phyloP scores from a whole-genome alignment of 2,888 invertebrate genomes.

The Notodromas monacha region DNA sequence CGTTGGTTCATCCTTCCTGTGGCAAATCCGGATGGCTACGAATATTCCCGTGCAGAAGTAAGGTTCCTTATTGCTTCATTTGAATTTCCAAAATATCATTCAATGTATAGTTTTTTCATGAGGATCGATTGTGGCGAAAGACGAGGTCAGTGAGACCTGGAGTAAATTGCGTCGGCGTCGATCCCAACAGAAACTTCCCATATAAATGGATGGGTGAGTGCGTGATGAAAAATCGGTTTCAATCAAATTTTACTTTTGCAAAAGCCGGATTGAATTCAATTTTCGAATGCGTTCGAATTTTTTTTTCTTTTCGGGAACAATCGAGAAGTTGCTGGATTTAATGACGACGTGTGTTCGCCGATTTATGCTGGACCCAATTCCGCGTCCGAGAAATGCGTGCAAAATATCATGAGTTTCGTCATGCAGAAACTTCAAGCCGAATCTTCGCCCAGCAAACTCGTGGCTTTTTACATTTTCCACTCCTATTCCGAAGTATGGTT shows the following conservation, averaged over 20 bases:
- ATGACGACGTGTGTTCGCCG: slow-evolving; percentile 16
- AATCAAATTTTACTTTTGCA: no score
- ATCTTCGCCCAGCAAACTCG: slow-evolving; percentile 19
- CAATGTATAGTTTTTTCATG: no score
- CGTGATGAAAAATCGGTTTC: no score
- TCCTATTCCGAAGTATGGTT: slow-evolving; percentile 33
- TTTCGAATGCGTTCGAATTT: no score
- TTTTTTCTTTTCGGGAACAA: no score
- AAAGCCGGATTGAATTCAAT: no score
- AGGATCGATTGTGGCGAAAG: slow-evolving; percentile 41
- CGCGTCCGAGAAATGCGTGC: slow-evolving; percentile 34
- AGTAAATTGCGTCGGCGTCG: slow-evolving; percentile 30
- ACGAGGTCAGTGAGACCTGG: slow-evolving; percentile 13
- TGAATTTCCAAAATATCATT: no score
- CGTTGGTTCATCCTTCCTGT: no score
- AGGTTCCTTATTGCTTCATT: no score
- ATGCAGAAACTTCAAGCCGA: slow-evolving; percentile 15
- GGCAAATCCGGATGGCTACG: no score
- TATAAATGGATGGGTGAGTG: slow-evolving; percentile 18
- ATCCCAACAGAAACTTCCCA: slow-evolving; percentile 43
- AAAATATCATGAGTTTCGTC: slow-evolving; percentile 28
- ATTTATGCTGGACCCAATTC: slow-evolving; percentile 18
- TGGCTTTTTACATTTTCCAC: slow-evolving; percentile 35
- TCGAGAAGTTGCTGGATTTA: no score
- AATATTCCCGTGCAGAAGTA: no score